A percentile compares a stretch with the other conserved stretches of the same genome.
phyloP scores from a whole-genome alignment of 1,140 invertebrate species.

The Triops longicaudatus region DNA sequence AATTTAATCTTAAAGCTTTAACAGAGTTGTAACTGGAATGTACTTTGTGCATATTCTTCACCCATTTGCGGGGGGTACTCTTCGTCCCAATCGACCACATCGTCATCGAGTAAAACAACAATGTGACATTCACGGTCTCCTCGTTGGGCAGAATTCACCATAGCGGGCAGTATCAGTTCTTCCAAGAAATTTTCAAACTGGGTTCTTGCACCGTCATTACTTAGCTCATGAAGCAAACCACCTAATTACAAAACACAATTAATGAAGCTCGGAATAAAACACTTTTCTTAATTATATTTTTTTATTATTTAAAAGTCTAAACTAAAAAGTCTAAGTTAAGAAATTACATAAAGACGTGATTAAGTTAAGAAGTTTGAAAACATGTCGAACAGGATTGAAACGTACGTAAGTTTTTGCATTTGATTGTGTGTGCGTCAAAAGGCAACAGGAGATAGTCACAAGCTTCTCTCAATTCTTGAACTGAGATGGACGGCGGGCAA shows the following conservation, averaged over 20 bases:
- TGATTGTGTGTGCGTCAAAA: slow-evolving; percentile 90
- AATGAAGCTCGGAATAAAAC: slow-evolving; percentile 7
- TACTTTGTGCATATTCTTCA: slow-evolving; percentile 94
- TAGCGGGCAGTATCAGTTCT: slow-evolving; percentile 85
- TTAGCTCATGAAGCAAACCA: slow-evolving; percentile 92
- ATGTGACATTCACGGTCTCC: slow-evolving; percentile 85
- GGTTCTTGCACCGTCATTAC: slow-evolving; percentile 93
- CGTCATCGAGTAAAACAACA: slow-evolving; percentile 89
- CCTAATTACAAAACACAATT: slow-evolving; percentile 46
- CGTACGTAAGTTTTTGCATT: slow-evolving; percentile 88
- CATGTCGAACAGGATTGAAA: slow-evolving; percentile 32
- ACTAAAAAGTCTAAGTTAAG: too few relatives aligned
- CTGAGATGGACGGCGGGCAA: slow-evolving; percentile 73
- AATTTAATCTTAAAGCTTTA: too few relatives aligned
- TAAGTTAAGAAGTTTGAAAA: slow-evolving; percentile 19
- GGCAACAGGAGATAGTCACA: slow-evolving; percentile 98
- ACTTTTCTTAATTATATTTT: too few relatives aligned
- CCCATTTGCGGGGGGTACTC: slow-evolving; percentile 98
- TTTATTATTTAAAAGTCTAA: too few relatives aligned
- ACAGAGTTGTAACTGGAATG: slow-evolving; percentile 37
- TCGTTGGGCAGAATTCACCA: slow-evolving; percentile 89
- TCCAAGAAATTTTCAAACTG: slow-evolving; percentile 96
- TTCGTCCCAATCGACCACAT: slow-evolving; percentile 96
- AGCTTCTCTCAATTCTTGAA: slow-evolving; percentile 91
- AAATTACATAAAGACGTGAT: too few relatives aligned